Evolutionary conservation across 2,888 invertebrate species (phyloP), one percentile per base, ranked within the genome.

Genomic region (Apodemia hepburni): DNA sequence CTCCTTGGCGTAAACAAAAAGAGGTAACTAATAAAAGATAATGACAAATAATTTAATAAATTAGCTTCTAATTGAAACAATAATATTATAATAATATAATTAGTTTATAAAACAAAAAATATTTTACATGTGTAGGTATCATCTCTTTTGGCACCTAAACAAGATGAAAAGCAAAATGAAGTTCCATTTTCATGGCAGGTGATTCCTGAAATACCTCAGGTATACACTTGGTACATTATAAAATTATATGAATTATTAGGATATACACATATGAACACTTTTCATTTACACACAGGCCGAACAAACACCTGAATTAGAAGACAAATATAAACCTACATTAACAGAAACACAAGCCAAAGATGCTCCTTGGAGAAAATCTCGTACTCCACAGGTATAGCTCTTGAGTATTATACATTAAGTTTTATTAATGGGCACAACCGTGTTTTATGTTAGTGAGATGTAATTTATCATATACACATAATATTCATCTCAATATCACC

Each of bases 171-270:
- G 70, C 79, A 76, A 70, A 81, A 78, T 59, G 84, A 84, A 70
- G 82, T 85, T 57, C 80, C 84, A 60, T 89, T 90, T 74, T 90
- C 90, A 66, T 90, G 90, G 90, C 76, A 89, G 68, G 79, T 80
- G 58, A 90, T 90, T 74, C 89, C 90, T 68, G 90, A 89, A 81
- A 80, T 90, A 75, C 88, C 89, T 72, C 89, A 90, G 90, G 90
- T 90, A 89, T 63, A 64, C 15, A 29, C 29, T 4, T 7, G 18
- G 18, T 11, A n/a, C 47, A 18, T 60, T n/a, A 47, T 42, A 9
- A 60, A 22, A 60, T 60, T 38, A 29, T 6, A 45, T 60, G n/a
- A 45, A 60, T 18, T 27, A 22, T 60, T 29, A 38, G 35, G 47
- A 22, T 33, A 6, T 3, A 12, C 35, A 59, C 42, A 33, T 35